Evolutionary conservation across 2,888 invertebrate genomes (phyloP).

Genomic region (Augochlorella aurata): DNA sequence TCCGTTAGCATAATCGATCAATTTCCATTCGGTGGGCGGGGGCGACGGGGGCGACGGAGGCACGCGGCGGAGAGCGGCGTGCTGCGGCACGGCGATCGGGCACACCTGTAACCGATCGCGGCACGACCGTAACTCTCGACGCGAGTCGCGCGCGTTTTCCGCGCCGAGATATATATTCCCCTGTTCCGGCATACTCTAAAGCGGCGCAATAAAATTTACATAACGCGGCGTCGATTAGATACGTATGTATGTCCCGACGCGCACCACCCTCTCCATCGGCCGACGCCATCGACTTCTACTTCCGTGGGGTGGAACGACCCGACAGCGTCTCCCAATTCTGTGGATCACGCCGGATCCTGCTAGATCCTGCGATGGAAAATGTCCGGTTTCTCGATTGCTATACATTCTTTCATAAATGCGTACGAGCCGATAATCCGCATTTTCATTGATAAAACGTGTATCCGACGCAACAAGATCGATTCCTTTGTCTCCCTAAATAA

Average conservation of each 20-base stretch:
- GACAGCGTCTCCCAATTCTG: conserved; percentile 43
- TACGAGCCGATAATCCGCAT: too few species aligned
- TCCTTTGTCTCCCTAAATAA: too few species aligned
- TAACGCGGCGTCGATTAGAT: conserved; percentile 68
- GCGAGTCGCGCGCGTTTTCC: conserved; percentile 43
- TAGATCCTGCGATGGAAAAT: not conserved
- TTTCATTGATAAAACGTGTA: too few species aligned
- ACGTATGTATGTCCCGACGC: conserved; percentile 35
- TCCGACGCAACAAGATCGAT: too few species aligned
- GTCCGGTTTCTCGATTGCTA: too few species aligned
- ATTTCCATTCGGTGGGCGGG: conserved; percentile 73
- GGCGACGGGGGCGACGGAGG: conserved; percentile 25
- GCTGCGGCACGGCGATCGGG: conserved; percentile 39
- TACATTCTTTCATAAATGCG: too few species aligned
- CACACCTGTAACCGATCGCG: conserved; percentile 71
- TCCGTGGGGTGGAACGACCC: conserved; percentile 33
- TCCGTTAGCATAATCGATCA: conserved; percentile 73
- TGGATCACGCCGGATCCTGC: not conserved
- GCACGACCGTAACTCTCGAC: conserved; percentile 64
- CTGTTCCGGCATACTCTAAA: conserved; percentile 69
- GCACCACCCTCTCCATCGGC: conserved; percentile 24
- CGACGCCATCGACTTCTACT: conserved; percentile 24
- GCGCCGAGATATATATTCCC: conserved; percentile 72
- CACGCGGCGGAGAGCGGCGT: too few species aligned
- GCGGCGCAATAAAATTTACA: conserved; percentile 71